Conservation (phyloP, 2,888 invertebrate species). For the Pasiphila rectangulata region DNA sequence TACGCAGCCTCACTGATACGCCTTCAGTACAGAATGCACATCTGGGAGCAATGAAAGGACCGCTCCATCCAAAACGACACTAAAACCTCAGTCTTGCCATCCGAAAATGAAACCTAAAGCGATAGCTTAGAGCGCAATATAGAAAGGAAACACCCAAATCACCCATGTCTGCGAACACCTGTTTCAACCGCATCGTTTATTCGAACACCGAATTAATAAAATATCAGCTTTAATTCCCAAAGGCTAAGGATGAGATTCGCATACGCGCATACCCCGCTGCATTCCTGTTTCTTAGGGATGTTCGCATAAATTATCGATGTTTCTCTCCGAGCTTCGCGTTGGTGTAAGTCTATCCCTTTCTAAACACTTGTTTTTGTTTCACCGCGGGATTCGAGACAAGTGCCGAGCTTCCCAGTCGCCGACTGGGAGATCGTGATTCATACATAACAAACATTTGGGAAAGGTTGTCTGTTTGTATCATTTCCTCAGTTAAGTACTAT, state of each 20-base stretch:
- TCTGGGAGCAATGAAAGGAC: slow-evolving; percentile 72
- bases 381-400: slow-evolving; percentile 55
- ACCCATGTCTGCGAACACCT: slow-evolving; percentile 72
- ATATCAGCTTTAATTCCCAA: not conserved
- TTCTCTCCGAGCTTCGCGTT: slow-evolving; percentile 59
- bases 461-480: slow-evolving; percentile 40
- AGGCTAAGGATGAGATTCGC: slow-evolving; percentile 39
- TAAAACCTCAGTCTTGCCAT: slow-evolving; percentile 20
- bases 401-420: slow-evolving; percentile 52
- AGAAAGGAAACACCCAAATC: slow-evolving; percentile 25
- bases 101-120: slow-evolving; percentile 28
- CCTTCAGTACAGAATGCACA: slow-evolving; percentile 72
- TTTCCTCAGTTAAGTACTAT: too few relatives aligned
- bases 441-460: slow-evolving; percentile 32
- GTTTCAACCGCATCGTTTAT: slow-evolving; percentile 74
- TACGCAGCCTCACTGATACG: slow-evolving; percentile 65
- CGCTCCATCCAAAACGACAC: slow-evolving; percentile 39
- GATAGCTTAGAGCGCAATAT: slow-evolving; percentile 26
- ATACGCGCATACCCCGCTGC: slow-evolving; percentile 40
- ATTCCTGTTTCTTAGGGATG: slow-evolving; percentile 77
- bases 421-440: slow-evolving; percentile 36
- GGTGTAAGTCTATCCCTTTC: slow-evolving; percentile 64
- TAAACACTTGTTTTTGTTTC: slow-evolving; percentile 75
- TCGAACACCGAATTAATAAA: slow-evolving; percentile 33
- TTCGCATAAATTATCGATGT: slow-evolving; percentile 80